Base-by-base conservation (phyloP, 2,113 vertebrate species). In the Sander lucioperca region DNA sequence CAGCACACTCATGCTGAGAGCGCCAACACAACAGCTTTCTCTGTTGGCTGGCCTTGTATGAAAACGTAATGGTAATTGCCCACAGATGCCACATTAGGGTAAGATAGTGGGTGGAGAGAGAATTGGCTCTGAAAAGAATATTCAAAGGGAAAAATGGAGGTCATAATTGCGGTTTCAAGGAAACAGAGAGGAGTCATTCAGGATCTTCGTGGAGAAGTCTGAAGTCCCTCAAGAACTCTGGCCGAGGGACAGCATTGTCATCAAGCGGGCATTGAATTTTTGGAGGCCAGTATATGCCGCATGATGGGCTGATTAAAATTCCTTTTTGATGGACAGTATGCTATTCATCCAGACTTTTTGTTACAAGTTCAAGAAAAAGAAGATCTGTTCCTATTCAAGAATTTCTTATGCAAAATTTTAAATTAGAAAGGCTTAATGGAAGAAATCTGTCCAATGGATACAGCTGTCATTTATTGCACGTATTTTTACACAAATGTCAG, bases 31-130 rank as follows among this genome's bases (percentile, higher is more conserved):
- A 88, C 82, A 80, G 90, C 85, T 94, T 93, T 90, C 93, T 93
- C 88, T 93, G 86, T 93, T 94, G 91, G 91, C 88, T 39, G 27
- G 69, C 59, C 70, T 69, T 90, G 87, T 89, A 91, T 91, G 85
- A 89, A 77, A 86, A 79, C 65, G 58, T 74, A 83, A 85, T 89
- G 82, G 77, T 91, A 92, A 93, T 91, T 91, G 88, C 81, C 77
- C 80, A 76, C 91, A 94, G 93, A 94, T 92, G 89, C 84, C 83
- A 85, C 85, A 71, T 87, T 54, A 51, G 85, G 43, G 68, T 68
- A 57, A 61, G 77, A 87, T 63, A 53, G 61, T 3, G 36, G 25
- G 53, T 30, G 72, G 82, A 48, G 45, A 43, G 30, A 56, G 69
- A 64, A 53, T 59, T 66, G 69, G 76, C 57, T 74, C 74, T 90